phyloP scores from a whole-genome alignment of 1,140 invertebrate genomes.

The Harlomillsia oculata region DNA sequence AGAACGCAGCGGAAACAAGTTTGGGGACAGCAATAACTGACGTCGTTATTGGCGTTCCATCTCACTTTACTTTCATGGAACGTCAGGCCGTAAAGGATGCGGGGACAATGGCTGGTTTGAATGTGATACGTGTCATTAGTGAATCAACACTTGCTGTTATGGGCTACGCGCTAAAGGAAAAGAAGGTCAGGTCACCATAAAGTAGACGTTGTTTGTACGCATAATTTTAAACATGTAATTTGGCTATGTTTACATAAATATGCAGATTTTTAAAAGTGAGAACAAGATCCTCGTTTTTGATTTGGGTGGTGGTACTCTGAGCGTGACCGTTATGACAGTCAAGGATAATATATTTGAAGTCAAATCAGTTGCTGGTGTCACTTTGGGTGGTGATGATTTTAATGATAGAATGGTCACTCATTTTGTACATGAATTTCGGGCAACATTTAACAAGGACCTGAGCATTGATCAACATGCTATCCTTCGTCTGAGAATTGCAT shows the following conservation, averaged over 20 bases:
- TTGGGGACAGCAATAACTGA: slow-evolving; percentile 43
- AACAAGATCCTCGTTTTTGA: slow-evolving; percentile 51
- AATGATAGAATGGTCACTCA: neutral
- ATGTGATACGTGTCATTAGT: slow-evolving; percentile 69
- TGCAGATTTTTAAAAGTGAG: too few species aligned
- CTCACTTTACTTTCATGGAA: slow-evolving; percentile 63
- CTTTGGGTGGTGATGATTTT: neutral
- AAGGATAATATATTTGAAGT: neutral
- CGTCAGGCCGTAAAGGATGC: slow-evolving; percentile 64
- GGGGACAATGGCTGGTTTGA: slow-evolving; percentile 60
- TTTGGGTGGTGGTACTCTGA: slow-evolving; percentile 42
- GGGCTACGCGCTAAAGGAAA: slow-evolving; percentile 75
- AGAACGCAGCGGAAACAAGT: slow-evolving; percentile 48
- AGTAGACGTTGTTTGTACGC: too few species aligned
- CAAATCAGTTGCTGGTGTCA: neutral
- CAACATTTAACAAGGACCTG: slow-evolving; percentile 73
- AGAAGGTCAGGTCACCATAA: slow-evolving; percentile 45
- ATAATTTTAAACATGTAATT: too few species aligned
- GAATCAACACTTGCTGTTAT: slow-evolving; percentile 69
- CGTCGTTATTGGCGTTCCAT: slow-evolving; percentile 49
- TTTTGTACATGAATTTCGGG: slow-evolving; percentile 47
- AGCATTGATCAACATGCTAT: slow-evolving; percentile 55
- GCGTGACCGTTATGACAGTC: neutral
- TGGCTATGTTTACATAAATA: too few species aligned
- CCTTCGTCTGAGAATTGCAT: slow-evolving; percentile 62